These are phyloP conservation scores for Prorops nasuta DNA, from an alignment of 1,140 invertebrate genomes.

Conservation along the genomic window DNA sequence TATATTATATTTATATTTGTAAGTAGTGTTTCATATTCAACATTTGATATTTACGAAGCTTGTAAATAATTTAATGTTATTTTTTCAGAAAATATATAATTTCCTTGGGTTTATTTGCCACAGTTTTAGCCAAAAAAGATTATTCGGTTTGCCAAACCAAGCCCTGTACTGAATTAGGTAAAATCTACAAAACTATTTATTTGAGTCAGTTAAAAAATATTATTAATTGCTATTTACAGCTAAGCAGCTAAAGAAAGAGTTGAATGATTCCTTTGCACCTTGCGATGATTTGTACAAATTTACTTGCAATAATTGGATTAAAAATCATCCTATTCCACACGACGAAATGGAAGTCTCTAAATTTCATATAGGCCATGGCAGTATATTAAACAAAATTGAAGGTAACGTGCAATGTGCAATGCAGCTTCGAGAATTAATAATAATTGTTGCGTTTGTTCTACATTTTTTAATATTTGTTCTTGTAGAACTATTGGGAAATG, in stretches of 20 bases:
- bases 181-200: neutral
- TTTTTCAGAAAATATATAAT: too few species aligned
- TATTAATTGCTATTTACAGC: slow-evolving; percentile 10
- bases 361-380: slow-evolving; percentile 1
- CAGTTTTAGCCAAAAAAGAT: too few species aligned
- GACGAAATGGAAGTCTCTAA: slow-evolving; percentile 4
- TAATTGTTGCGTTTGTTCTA: too few species aligned
- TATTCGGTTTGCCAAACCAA: slow-evolving; percentile 4
- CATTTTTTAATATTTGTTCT: neutral
- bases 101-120: too few species aligned
- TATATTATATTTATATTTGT: too few species aligned
- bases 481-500: slow-evolving; percentile 21
- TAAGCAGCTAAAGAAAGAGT: slow-evolving; percentile 8
- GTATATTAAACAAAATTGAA: slow-evolving; percentile 5
- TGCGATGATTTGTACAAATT: neutral
- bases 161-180: slow-evolving; percentile 14
- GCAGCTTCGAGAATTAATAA: too few species aligned
- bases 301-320: neutral
- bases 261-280: slow-evolving; percentile 11
- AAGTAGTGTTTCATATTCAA: too few species aligned
- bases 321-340: neutral
- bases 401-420: too few species aligned
- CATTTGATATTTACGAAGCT: too few species aligned
- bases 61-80: too few species aligned
- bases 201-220: neutral